Conservation (phyloP, 2,888 invertebrate genomes). For the Pachycephus smyrnensis region DNA sequence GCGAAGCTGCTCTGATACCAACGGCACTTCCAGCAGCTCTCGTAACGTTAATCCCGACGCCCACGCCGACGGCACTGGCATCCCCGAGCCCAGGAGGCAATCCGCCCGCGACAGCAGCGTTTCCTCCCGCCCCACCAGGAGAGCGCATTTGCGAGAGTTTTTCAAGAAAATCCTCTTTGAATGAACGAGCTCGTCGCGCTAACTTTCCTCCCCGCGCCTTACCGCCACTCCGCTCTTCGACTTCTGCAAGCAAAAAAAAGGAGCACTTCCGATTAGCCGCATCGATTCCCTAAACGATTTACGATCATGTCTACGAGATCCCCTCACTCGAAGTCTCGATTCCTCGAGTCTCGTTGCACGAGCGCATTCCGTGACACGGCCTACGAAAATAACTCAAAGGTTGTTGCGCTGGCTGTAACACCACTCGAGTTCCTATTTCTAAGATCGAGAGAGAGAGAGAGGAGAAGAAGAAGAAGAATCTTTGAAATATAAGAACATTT, state of each 20-base stretch:
- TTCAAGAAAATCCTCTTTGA: constrained; percentile 93
- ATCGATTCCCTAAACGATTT: constrained; percentile 4
- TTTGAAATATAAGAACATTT: background rate
- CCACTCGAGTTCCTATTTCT: constrained; percentile 1
- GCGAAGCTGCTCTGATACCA: constrained; percentile 66
- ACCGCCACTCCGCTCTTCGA: constrained; percentile 73
- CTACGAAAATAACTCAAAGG: constrained; percentile 63
- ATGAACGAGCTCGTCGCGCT: constrained; percentile 88
- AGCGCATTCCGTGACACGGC: constrained; percentile 58
- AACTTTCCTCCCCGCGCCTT: constrained; percentile 88
- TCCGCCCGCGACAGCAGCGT: constrained; percentile 41
- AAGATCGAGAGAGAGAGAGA: background rate
- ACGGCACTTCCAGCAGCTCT: constrained; percentile 43
- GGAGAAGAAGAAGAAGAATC: background rate
- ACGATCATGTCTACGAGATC: constrained; percentile 6
- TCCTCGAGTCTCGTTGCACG: constrained; percentile 25
- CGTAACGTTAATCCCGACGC: constrained; percentile 10
- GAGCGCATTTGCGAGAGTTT: constrained; percentile 92
- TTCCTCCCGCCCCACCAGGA: constrained; percentile 67
- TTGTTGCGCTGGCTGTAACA: constrained; percentile 56
- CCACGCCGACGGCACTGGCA: constrained; percentile 68
- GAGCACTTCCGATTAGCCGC: background rate
- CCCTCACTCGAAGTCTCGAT: background rate
- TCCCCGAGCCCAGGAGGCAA: constrained; percentile 60
- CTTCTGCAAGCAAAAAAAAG: constrained; percentile 50